phyloP scores from a whole-genome alignment of 2,888 invertebrate species.

The Neocrepidodera transversa region DNA sequence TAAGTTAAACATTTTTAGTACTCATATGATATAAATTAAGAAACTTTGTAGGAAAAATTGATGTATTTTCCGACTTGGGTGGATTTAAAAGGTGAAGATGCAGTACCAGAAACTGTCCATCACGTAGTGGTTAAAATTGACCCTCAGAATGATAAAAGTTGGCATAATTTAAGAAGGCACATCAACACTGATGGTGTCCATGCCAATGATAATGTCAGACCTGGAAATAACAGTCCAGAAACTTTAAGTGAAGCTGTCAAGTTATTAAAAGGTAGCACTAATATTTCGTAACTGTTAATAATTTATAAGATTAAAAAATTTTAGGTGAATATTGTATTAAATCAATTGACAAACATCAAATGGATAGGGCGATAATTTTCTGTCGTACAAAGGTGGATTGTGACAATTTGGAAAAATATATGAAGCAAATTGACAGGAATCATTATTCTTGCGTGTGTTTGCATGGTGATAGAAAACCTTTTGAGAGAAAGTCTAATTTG shows the following conservation, averaged over 20 bases:
- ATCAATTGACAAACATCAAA: constrained; percentile 92
- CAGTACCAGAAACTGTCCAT: constrained; percentile 98
- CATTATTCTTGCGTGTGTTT: constrained; percentile 79
- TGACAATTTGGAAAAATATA: constrained; percentile 92
- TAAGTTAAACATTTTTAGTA: constrained; percentile 59
- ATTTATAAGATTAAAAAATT: too few species aligned
- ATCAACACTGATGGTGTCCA: constrained; percentile 92
- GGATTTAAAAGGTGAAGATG: constrained; percentile 97
- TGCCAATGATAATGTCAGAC: constrained; percentile 79
- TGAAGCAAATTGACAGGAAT: constrained; percentile 70
- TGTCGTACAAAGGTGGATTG: constrained; percentile 98
- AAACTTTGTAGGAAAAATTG: constrained; percentile 70
- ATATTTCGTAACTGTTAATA: too few species aligned
- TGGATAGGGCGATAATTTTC: constrained; percentile 96
- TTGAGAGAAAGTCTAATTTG: constrained; percentile 90
- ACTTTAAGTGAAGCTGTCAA: constrained; percentile 96
- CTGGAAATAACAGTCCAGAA: constrained; percentile 82
- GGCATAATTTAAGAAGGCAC: constrained; percentile 74
- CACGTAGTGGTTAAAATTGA: constrained; percentile 93
- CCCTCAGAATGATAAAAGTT: constrained; percentile 80
- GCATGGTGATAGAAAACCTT: constrained; percentile 94
- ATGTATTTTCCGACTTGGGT: constrained; percentile 99
- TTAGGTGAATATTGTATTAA: constrained; percentile 83
- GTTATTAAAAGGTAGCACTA: constrained; percentile 88
- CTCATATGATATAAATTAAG: constrained; percentile 72